Percentiles rank a stretch among this genome's conserved stretches.
Conservation (phyloP, 2,797 vertebrate genomes). For the Loriculus beryllinus region DNA sequence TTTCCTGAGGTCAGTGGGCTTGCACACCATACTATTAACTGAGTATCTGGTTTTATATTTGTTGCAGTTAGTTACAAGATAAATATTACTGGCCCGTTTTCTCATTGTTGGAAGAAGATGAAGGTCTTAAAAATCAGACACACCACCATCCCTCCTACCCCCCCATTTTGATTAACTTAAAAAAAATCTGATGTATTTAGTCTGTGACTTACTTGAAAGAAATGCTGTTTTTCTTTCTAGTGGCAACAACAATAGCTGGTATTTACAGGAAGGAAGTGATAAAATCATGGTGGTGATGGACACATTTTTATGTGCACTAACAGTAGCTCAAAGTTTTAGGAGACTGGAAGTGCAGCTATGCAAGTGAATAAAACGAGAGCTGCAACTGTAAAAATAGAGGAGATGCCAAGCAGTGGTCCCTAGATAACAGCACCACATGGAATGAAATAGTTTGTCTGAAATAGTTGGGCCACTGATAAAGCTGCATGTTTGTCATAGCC, state of each 20-base stretch:
- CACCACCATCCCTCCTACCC: fast-evolving
- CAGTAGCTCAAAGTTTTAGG: background rate
- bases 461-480: background rate
- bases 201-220: background rate
- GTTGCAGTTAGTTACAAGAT: background rate
- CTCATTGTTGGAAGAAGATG: background rate
- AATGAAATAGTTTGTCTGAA: background rate
- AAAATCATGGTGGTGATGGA: background rate
- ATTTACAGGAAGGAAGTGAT: conserved; percentile 13
- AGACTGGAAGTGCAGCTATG: background rate
- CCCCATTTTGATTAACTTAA: background rate
- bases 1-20: background rate
- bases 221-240: background rate
- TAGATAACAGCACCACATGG: background rate
- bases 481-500: background rate
- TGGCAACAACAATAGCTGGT: background rate
- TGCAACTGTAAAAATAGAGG: conserved; percentile 1
- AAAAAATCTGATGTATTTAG: background rate
- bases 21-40: background rate
- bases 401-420: background rate
- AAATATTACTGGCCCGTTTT: background rate
- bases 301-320: background rate
- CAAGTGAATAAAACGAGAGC: background rate
- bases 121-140: background rate
- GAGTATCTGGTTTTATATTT: background rate